Evolutionary conservation across 2,888 invertebrate genomes (phyloP).

Genomic region (Tenthredo mesomela): DNA sequence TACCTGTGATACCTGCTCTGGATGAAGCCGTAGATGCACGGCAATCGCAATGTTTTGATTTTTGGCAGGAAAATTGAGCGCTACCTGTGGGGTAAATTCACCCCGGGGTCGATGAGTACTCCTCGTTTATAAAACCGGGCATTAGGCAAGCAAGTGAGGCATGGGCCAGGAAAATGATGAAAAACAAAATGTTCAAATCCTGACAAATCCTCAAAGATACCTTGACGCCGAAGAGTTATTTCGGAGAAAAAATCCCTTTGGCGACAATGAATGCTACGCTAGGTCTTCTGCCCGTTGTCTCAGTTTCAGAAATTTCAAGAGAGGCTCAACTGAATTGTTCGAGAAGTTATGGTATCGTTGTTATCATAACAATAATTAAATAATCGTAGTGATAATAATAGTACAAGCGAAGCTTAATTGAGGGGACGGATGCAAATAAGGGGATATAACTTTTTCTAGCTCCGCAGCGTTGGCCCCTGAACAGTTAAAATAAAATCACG

Average conservation of each 20-base stretch:
- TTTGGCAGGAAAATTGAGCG: no score
- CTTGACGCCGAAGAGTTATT: neutral
- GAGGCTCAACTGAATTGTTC: neutral
- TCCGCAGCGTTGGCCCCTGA: no score
- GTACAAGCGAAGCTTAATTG: neutral
- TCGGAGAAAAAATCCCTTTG: neutral
- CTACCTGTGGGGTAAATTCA: no score
- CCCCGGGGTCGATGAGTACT: no score
- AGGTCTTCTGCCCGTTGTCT: conserved; percentile 9
- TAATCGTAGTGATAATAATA: neutral
- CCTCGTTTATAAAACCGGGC: no score
- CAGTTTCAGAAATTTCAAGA: neutral
- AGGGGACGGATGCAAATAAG: no score
- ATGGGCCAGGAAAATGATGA: neutral
- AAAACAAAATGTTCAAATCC: neutral
- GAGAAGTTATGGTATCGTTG: neutral
- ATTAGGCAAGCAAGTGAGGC: neutral
- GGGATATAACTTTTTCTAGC: no score
- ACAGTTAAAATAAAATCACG: no score
- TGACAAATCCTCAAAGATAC: neutral
- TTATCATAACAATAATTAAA: neutral
- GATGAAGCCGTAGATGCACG: no score
- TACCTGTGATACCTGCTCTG: no score
- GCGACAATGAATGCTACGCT: conserved; percentile 15
- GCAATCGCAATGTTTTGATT: no score